Conservation (phyloP, 2,797 vertebrate genomes). For the Anguilla marmorata region DNA sequence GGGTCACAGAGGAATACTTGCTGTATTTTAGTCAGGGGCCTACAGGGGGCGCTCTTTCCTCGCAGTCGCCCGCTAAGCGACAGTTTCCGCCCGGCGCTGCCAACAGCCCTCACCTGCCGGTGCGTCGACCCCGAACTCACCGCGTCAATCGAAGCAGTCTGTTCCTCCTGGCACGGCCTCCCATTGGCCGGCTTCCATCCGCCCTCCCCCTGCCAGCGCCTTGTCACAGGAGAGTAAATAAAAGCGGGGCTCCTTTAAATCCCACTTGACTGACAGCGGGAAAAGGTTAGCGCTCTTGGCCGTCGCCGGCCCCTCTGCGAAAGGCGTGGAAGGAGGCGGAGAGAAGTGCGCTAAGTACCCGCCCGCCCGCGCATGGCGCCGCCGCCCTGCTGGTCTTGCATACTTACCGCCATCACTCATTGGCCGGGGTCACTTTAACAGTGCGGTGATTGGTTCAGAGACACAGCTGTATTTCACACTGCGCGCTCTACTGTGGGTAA, state of each 20-base stretch:
- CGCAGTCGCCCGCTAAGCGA: neutral
- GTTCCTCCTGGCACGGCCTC: slow-evolving; percentile 66
- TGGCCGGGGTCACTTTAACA: neutral
- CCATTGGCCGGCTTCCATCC: slow-evolving; percentile 59
- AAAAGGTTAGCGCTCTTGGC: slow-evolving; percentile 60
- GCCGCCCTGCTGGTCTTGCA: neutral
- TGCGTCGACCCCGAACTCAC: slow-evolving; percentile 42
- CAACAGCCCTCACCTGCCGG: slow-evolving; percentile 42
- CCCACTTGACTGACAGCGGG: slow-evolving; percentile 75
- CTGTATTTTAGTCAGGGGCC: neutral
- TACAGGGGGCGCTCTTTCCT: slow-evolving; percentile 6
- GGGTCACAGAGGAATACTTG: neutral
- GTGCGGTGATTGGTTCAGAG: neutral
- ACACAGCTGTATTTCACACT: neutral
- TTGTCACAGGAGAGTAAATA: slow-evolving; percentile 63
- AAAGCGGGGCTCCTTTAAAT: slow-evolving; percentile 69
- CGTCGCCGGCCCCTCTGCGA: slow-evolving; percentile 40
- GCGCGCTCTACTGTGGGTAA: neutral
- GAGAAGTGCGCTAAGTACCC: neutral
- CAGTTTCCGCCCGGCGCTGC: slow-evolving; percentile 34
- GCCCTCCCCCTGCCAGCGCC: slow-evolving; percentile 57
- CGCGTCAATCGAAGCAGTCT: slow-evolving; percentile 61
- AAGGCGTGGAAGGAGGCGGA: slow-evolving; percentile 38
- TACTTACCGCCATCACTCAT: neutral
- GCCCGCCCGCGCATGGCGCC: neutral